Conservation (phyloP, 2,888 invertebrate species). For the Melanargia galathea region DNA sequence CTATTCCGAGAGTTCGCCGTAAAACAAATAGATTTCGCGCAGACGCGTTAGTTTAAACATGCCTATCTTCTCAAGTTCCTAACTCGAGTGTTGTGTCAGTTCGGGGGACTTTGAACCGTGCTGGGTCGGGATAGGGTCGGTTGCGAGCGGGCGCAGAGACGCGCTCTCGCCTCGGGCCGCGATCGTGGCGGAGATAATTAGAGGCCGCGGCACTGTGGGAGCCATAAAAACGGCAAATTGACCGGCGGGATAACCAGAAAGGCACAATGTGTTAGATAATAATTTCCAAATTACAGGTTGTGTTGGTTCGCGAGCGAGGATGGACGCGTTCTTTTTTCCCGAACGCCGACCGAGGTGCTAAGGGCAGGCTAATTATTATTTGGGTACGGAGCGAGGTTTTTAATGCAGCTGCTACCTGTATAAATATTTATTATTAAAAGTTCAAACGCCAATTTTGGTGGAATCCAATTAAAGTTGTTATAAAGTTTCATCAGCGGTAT, state of each 20-base stretch:
- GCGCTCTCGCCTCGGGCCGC: constrained; percentile 68
- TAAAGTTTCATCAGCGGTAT: constrained; percentile 51
- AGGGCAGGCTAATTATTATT: constrained; percentile 82
- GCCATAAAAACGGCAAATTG: constrained; percentile 83
- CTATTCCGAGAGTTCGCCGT: constrained; percentile 62
- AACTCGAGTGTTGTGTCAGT: constrained; percentile 47
- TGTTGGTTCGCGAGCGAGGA: constrained; percentile 76
- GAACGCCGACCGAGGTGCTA: constrained; percentile 78
- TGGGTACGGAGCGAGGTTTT: constrained; percentile 78
- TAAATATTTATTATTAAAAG: constrained; percentile 81
- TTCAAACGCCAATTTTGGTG: constrained; percentile 75
- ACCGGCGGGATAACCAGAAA: constrained; percentile 83
- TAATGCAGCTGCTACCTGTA: constrained; percentile 82
- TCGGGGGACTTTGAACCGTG: constrained; percentile 48
- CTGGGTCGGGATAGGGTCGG: constrained; percentile 42
- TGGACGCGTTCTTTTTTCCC: constrained; percentile 72
- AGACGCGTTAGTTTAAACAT: constrained; percentile 70
- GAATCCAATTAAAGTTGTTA: constrained; percentile 68
- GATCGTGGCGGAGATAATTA: constrained; percentile 81
- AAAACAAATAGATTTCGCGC: constrained; percentile 79
- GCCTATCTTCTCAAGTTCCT: constrained; percentile 78
- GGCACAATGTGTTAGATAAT: constrained; percentile 83
- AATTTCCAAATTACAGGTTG: constrained; percentile 83
- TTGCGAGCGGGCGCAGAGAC: constrained; percentile 41
- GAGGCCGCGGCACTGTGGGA: constrained; percentile 80